Conservation (phyloP, 2,888 invertebrate species). For the Elaeidobius kamerunicus region DNA sequence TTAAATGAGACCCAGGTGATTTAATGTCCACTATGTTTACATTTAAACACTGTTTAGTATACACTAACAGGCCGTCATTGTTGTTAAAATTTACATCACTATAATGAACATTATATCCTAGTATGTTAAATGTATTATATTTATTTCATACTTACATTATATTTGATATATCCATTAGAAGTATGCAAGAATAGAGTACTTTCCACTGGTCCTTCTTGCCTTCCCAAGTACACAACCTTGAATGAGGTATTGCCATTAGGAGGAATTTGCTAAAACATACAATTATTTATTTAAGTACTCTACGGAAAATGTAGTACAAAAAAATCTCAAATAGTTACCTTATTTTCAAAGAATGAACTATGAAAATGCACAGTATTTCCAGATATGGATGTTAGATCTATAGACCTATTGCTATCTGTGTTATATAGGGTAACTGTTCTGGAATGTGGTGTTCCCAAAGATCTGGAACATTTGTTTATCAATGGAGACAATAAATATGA, state of each 20-base stretch:
- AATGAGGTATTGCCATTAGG: conserved; percentile 92
- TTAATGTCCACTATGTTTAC: too few species aligned
- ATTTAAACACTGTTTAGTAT: too few species aligned
- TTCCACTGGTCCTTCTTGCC: conserved; percentile 83
- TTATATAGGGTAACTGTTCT: conserved; percentile 86
- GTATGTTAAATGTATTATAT: conserved; percentile 3
- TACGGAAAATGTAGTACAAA: not conserved
- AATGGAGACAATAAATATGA: too few species aligned
- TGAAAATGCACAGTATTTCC: conserved; percentile 95
- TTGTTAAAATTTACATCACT: too few species aligned
- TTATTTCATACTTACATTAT: conserved; percentile 64
- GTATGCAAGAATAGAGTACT: conserved; percentile 92
- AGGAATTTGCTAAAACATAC: conserved; percentile 69
- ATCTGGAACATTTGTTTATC: too few species aligned
- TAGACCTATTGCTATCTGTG: conserved; percentile 78
- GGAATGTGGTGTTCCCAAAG: conserved; percentile 84
- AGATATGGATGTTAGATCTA: conserved; percentile 91
- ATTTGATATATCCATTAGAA: conserved; percentile 86
- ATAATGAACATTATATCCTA: conserved; percentile 1
- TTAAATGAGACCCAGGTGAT: too few species aligned
- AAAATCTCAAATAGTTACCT: conserved; percentile 58
- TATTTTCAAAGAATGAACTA: conserved; percentile 94
- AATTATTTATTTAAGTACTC: conserved; percentile 1
- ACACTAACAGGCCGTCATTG: too few species aligned
- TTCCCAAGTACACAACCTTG: conserved; percentile 92